These are phyloP conservation scores for Drosophila yakuba DNA, from an alignment of 1,140 invertebrate genomes.

Conservation along the genomic window DNA sequence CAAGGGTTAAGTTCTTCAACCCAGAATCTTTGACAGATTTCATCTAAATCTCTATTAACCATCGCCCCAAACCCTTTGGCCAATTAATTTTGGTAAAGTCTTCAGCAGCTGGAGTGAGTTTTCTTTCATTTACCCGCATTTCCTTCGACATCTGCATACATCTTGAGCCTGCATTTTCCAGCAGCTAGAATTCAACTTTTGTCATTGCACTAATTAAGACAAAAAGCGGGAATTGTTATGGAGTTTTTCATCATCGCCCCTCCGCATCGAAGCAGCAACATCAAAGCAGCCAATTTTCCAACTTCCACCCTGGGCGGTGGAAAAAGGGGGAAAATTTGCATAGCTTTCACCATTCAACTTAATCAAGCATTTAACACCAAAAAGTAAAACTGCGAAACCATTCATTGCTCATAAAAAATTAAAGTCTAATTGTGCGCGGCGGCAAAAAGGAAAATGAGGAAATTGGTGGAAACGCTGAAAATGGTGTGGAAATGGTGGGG, in stretches of 20 bases:
- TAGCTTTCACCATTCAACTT: conserved; percentile 61
- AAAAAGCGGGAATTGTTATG: conserved; percentile 40
- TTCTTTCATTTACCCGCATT: conserved; percentile 37
- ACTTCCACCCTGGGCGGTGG: conserved; percentile 3
- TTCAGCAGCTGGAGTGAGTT: conserved; percentile 33
- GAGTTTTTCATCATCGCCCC: conserved; percentile 18
- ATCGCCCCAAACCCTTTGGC: conserved; percentile 1
- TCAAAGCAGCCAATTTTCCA: conserved; percentile 63
- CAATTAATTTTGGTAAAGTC: conserved; percentile 30
- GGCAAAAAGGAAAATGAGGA: conserved; percentile 32
- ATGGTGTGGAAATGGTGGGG: too few species aligned
- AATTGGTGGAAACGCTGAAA: conserved; percentile 24
- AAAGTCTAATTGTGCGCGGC: conserved; percentile 69
- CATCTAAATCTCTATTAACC: conserved; percentile 17
- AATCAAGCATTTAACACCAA: conserved; percentile 80
- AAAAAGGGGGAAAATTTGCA: conserved; percentile 59
- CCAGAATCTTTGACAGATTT: conserved; percentile 14
- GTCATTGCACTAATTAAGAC: conserved; percentile 61
- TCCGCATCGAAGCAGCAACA: conserved; percentile 25
- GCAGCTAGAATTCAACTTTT: conserved; percentile 43
- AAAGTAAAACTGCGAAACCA: conserved; percentile 71
- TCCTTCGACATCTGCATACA: conserved; percentile 30
- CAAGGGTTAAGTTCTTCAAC: not conserved
- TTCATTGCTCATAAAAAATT: conserved; percentile 81
- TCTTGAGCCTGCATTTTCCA: conserved; percentile 58